Percentiles rank a stretch among this genome's conserved stretches.
Evolutionary conservation across 2,888 invertebrate genomes (phyloP).

Genomic region (Cancer borealis): DNA sequence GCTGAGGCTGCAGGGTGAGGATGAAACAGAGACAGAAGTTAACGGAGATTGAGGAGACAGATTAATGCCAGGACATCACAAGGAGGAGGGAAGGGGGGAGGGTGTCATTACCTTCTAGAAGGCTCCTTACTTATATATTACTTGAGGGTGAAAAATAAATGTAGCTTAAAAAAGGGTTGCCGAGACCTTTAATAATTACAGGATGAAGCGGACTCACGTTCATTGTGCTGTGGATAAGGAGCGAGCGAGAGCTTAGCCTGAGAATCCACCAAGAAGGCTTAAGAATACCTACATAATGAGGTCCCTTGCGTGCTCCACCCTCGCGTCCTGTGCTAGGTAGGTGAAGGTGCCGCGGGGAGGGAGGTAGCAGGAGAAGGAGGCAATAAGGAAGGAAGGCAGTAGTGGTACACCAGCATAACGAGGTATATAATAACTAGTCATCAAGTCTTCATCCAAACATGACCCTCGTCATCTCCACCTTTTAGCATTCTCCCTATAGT

Average conservation of each 20-base stretch:
- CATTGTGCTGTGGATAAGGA: background rate
- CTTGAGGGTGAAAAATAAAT: background rate
- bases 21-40: background rate
- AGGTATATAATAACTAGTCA: background rate
- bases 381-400: background rate
- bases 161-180: background rate
- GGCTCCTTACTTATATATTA: background rate
- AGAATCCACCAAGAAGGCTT: slow-evolving; percentile 2
- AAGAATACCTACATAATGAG: slow-evolving; percentile 18
- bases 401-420: background rate
- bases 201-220: slow-evolving; percentile 22
- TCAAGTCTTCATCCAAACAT: background rate
- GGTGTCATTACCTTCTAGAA: background rate
- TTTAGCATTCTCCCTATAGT: background rate
- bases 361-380: background rate
- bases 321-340: background rate
- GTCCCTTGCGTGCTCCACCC: background rate
- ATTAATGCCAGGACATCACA: background rate
- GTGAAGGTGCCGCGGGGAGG: background rate
- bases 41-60: background rate
- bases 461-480: background rate
- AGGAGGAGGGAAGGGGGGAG: background rate
- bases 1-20: background rate
- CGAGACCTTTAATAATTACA: background rate
- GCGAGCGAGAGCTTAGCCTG: slow-evolving; percentile 20